Evolutionary conservation across 2,113 vertebrate species (phyloP), one percentile per base, ranked within the genome.

Genomic region (Theropithecus gelada): DNA sequence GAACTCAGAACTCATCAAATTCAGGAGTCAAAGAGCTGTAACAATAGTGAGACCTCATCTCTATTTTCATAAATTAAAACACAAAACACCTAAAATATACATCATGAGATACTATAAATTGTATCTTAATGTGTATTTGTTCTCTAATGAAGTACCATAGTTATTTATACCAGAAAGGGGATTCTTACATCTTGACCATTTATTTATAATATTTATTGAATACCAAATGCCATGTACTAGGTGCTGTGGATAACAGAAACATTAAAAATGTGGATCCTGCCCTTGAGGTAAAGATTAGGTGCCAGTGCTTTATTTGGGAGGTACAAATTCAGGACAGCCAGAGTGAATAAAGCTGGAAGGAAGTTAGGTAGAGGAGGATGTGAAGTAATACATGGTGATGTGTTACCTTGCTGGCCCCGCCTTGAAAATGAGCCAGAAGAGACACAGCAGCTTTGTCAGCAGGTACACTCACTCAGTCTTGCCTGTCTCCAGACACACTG

Each of bases 191-290:
- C 75, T 10, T 93, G 50, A 95, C 3, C 43, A 87, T 70, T 61
- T 92, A 52, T 81, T 80, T 90, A 87, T 72, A 59, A 59, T 86
- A 68, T 76, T 90, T 86, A 86, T 50, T 61, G 50, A 94, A 90
- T 9, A 80, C 48, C 50, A 76, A 76, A 96, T 64, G 22, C n/a
- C 85, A 95, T 48, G 61, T 52, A 32, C 16, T 66, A 90, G 32
- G 64, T 93, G 27, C 45, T 50, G 8, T 64, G 59, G 45, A 73
- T 64, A 88, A 94, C 14, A 93, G 48, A 93, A 90, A 76, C 55
- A 73, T 64, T 88, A 48, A 83, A 78, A 83, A 95, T 90, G 57
- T 83, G 17, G 50, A 73, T 27, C 13, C 40, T 40, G 20, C 61
- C 38, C 30, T 57, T 4, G 16, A 88, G 45, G 70, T 43, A 89